phyloP scores from a whole-genome alignment of 2,888 invertebrate genomes.

The Papilio demoleus region DNA sequence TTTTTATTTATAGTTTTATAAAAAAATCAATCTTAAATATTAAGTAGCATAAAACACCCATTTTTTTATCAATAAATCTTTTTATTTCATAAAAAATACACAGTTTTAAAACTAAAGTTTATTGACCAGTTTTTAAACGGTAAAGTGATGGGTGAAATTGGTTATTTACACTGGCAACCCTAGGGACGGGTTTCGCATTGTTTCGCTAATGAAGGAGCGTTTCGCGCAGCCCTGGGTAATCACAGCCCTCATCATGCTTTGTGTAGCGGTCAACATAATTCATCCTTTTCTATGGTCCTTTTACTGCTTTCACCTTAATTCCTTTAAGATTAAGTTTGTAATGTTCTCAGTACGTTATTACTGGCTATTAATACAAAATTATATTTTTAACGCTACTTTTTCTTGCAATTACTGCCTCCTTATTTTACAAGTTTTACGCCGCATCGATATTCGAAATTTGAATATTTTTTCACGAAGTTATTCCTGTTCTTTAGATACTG shows the following conservation, averaged over 20 bases:
- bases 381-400: not conserved
- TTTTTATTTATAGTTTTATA: no score
- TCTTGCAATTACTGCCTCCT: no score
- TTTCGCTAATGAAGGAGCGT: slow-evolving; percentile 32
- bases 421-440: no score
- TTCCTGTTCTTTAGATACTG: no score
- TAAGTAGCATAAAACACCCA: no score
- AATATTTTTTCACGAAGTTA: no score
- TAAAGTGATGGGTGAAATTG: not conserved
- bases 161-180: slow-evolving; percentile 16
- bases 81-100: not conserved
- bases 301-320: not conserved
- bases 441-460: no score
- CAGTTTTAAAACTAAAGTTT: not conserved
- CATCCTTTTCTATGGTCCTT: slow-evolving; percentile 4
- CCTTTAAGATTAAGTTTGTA: not conserved
- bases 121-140: not conserved
- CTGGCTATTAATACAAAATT: not conserved
- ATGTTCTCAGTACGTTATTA: not conserved
- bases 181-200: slow-evolving; percentile 23
- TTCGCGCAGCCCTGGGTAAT: slow-evolving; percentile 29
- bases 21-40: no score
- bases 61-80: no score
- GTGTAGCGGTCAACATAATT: slow-evolving; percentile 31
- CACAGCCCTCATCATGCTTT: slow-evolving; percentile 22